Base-by-base conservation (phyloP, 35 echinoderm and acorn worm genomes). In the Ptychodera flava region DNA sequence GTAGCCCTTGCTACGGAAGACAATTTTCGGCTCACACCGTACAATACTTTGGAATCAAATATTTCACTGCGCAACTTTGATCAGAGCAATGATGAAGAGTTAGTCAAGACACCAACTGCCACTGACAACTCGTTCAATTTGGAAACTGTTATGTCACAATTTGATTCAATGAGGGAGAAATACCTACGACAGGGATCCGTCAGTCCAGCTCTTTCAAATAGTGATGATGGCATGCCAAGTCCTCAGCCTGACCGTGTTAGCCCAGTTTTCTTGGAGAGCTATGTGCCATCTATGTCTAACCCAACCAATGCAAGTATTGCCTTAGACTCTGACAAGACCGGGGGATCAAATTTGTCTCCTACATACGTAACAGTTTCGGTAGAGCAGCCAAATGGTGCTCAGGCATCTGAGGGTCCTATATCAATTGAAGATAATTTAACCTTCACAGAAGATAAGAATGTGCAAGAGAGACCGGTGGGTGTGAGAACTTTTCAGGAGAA, bases 131-230 rank as follows among this genome's bases (percentile, higher is more conserved):
- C 84, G 33, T 90, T 89, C 36, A 97, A 91, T 31, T 81, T 97
- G 22, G 95, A 97, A 35, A 91, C 87, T 34, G 91, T 97, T 0
- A 78, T 97, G 32, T 92, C 92, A 22, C 92, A 97, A 45, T 97
- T 93, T 81, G 95, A 97, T n/a, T 34, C 81, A 53, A 88, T 97
- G 16, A 86, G 93, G 64, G 95, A 93, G 33, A 93, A 93, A 52
- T 97, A 97, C 37, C 88, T 85, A 35, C 91, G 89, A n/a, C 83
- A 93, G 29, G 92, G 22, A 22, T 64, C 45, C 22, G 45, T 22
- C 22, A 64, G 45, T 22, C 45, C 45, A 64, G 45, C 22, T 6
- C 22, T 64, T 64, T 64, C 45, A 64, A 6, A 6, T 22, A 64
- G 6, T 64, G 45, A 6, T 64, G 22, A 22, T 64, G 45, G 45